Evolutionary conservation across 2,888 invertebrate species (phyloP).

Genomic region (Cephus sareptanus): DNA sequence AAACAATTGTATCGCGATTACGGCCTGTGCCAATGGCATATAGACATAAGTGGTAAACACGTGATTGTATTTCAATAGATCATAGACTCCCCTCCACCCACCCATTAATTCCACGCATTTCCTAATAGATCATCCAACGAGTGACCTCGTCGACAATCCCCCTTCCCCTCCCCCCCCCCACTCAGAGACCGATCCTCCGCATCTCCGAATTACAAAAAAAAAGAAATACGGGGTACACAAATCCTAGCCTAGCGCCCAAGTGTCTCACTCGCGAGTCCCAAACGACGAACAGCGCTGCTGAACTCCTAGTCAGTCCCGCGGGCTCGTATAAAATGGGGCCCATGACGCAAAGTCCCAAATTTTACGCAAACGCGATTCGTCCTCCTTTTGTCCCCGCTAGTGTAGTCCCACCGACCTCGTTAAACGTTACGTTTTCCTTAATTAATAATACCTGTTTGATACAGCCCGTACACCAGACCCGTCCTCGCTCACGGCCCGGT

Average conservation of each 20-base stretch:
- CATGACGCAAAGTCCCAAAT: background rate
- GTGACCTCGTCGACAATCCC: background rate
- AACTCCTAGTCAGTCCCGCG: background rate
- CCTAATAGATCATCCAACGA: background rate
- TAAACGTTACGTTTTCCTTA: background rate
- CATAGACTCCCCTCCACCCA: background rate
- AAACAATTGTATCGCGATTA: background rate
- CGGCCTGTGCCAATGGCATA: background rate
- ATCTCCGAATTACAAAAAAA: background rate
- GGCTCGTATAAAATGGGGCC: background rate
- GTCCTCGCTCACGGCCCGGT: constrained; percentile 9
- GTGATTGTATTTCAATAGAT: background rate
- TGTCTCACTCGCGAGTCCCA: background rate
- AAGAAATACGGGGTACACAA: background rate
- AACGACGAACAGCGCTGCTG: background rate
- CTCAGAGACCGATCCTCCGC: background rate
- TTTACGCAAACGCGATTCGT: background rate
- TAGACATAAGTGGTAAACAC: background rate
- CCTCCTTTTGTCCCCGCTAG: background rate
- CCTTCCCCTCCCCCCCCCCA: no score
- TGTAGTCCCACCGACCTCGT: background rate
- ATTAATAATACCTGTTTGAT: constrained; percentile 7
- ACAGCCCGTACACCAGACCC: constrained; percentile 9
- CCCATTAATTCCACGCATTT: background rate
- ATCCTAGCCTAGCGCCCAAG: background rate